Conservation (phyloP, 2,888 invertebrate species). For the Pinctada fucata region DNA sequence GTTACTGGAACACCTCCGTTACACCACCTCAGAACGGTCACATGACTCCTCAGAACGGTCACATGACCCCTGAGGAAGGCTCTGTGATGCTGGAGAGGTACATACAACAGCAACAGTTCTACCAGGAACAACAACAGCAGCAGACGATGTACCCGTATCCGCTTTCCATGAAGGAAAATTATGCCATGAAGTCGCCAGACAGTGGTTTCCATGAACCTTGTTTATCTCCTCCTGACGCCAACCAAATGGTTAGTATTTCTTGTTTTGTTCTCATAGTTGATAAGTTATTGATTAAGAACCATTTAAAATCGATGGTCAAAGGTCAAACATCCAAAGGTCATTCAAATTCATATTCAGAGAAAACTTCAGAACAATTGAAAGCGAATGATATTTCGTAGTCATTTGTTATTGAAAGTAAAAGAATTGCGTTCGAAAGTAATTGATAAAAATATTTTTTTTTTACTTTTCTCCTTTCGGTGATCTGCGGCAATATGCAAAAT, state of each 20-base stretch:
- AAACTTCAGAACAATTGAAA: no score
- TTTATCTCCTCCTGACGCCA: constrained; percentile 57
- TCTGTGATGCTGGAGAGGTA: constrained; percentile 58
- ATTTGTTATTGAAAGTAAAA: no score
- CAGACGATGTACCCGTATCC: constrained; percentile 38
- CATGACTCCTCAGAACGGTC: constrained; percentile 23
- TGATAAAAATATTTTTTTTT: no score
- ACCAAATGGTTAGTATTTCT: constrained; percentile 33
- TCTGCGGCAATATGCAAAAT: no score
- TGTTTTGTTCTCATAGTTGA: not conserved
- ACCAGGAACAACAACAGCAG: constrained; percentile 41
- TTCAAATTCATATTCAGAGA: no score
- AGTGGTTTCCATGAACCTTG: constrained; percentile 71
- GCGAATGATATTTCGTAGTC: no score
- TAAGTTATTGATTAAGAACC: not conserved
- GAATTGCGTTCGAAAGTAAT: no score
- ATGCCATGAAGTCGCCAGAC: constrained; percentile 70
- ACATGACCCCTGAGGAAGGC: constrained; percentile 19
- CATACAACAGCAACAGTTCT: constrained; percentile 52
- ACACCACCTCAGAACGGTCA: constrained; percentile 30
- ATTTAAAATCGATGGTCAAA: no score
- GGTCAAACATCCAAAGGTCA: no score
- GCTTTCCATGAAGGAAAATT: constrained; percentile 44
- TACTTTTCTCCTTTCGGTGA: no score
- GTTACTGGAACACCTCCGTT: constrained; percentile 28